Base-by-base conservation (phyloP, 2,888 invertebrate species). In the Herminia tarsipennalis region DNA sequence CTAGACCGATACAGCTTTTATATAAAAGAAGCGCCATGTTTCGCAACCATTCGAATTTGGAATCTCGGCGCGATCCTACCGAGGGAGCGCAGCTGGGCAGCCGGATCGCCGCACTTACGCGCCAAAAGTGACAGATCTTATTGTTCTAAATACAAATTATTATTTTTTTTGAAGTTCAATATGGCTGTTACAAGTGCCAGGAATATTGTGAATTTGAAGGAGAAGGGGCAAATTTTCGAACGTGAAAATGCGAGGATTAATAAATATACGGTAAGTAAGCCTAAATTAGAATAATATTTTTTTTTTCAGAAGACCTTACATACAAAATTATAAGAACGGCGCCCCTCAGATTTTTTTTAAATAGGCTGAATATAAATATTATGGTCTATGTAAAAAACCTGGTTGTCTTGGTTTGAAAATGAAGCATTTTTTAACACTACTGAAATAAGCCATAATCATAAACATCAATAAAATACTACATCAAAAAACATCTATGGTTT, bases 171-270 rank as follows among this genome's bases (percentile, higher is more conserved):
- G 60, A 60, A 17, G 17, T 10, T 70, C 71, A 82, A 73, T 67
- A 91, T 91, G 90, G 88, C 89, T 76, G 81, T 90, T 71, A 76
- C 87, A 40, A 88, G 88, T 87, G 83, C 83, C 51, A 81, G 84
- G 67, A 81, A 66, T 59, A 81, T 88, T 72, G 84, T 90, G 78
- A 84, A 78, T 56, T 66, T 89, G 69, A 88, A 90, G 69, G 84
- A 89, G 69, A 81, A 80, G 56, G 80, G 78, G 22, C 88, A 81
- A 27, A 36, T 36, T 70, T 91, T 90, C 56, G 85, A 85, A 52
- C 82, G 76, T 55, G 88, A 88, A 66, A 86, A 86, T 83, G 86
- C 78, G 30, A 80, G 87, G 77, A 80, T 83, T 73, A 69, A 86
- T 51, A 91, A 91, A 78, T 91, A 91, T 61, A 90, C 90, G 83